Evolutionary conservation across 2,113 vertebrate species (phyloP), one percentile per base, ranked within the genome.

Genomic region (Lagenorhynchus albirostris): DNA sequence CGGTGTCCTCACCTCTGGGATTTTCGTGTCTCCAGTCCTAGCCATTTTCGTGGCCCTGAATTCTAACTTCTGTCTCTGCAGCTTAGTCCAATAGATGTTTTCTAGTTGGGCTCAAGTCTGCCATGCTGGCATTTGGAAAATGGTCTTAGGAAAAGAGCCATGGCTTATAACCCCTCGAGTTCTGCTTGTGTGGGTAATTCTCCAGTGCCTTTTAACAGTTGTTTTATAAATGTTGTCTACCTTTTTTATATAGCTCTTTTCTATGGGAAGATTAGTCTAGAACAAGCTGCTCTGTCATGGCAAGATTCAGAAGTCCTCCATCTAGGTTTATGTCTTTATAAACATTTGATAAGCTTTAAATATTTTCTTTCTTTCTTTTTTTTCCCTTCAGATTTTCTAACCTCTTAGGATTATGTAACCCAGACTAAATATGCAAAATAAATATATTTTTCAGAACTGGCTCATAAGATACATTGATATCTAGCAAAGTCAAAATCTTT

Each of bases 401-500:
- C 1, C 44, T 94, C 11, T 83, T 70, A 86, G 36, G 62, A 26
- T 85, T 93, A 10, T 95, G 11, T 86, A 83, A 90, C n/a, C 14
- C 33, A 76, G 50, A 47, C 14, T 89, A 50, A 96, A 50, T 88
- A 71, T 89, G 71, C 10, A 93, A 31, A 15, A 8, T 21, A 67
- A 62, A 29, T 80, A 58, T 36, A 26, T 95, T 88, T 88, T 97
- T 93, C 50, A 95, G 63, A 88, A 93, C 47, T 95, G 86, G 89
- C 15, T 50, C 47, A 73, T 70, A 87, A 73, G 38, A 77, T 53
- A 53, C 17, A 53, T 53, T 53, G 65, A 87, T 84, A 82, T 77
- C 29, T 82, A 94, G 41, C n/a, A 93, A 96, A 93, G 62, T 87
- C 87, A 94, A 92, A 94, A 68, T 77, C 21, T 87, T 92, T 87